Conservation (phyloP, 2,797 vertebrate species). For the Darevskia nairensis region DNA sequence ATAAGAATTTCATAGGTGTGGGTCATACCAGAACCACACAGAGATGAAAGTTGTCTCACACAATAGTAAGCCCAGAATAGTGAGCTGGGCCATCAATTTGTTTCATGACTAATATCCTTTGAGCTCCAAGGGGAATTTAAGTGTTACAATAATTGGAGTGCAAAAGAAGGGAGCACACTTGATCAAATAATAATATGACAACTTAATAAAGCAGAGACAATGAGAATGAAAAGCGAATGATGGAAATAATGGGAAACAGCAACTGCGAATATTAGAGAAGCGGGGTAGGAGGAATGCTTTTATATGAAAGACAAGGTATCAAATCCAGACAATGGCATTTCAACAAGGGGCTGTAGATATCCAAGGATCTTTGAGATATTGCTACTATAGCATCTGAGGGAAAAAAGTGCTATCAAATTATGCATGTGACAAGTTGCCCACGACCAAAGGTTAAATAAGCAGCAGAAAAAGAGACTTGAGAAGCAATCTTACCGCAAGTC, state of each 20-base stretch:
- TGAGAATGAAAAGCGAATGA: not conserved
- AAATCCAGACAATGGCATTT: not conserved
- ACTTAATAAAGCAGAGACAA: slow-evolving; percentile 9
- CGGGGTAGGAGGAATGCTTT: not conserved
- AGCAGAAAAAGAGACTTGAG: not conserved
- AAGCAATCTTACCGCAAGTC: not conserved
- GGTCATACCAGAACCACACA: not conserved
- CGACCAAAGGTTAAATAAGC: slow-evolving; percentile 3
- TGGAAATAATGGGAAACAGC: not conserved
- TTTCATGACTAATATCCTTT: not conserved
- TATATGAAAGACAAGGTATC: not conserved
- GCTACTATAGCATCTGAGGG: not conserved
- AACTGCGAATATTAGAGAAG: not conserved
- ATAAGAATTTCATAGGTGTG: not conserved
- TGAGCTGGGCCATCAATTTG: not conserved
- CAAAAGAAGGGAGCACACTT: not conserved
- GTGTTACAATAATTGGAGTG: not conserved
- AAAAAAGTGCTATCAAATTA: slow-evolving; percentile 18
- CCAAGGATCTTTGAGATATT: not conserved
- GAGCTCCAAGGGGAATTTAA: not conserved
- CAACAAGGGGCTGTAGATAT: slow-evolving; percentile 10
- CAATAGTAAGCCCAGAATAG: not conserved
- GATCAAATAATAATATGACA: not conserved
- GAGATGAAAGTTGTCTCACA: not conserved
- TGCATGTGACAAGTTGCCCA: not conserved